Evolutionary conservation across 1,140 invertebrate genomes (phyloP).

Genomic region (Leucophenga varia): DNA sequence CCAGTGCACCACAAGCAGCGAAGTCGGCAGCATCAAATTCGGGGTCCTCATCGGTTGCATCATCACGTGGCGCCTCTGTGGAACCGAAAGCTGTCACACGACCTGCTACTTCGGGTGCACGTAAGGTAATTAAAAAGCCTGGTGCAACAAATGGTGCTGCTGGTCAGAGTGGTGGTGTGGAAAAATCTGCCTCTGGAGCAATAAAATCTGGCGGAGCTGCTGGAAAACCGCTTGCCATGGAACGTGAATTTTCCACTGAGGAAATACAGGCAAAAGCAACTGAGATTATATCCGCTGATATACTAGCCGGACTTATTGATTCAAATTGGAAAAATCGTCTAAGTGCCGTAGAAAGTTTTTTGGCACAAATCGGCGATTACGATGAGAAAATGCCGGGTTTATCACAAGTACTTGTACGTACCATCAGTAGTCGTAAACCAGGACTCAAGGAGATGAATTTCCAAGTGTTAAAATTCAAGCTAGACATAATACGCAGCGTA

Average conservation of each 20-base stretch:
- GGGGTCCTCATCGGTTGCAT: slow-evolving; percentile 46
- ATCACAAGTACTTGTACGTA: slow-evolving; percentile 74
- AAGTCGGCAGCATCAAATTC: slow-evolving; percentile 54
- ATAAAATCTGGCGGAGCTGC: slow-evolving; percentile 48
- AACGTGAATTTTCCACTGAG: slow-evolving; percentile 65
- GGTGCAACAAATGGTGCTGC: slow-evolving; percentile 22
- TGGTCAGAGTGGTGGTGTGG: background rate
- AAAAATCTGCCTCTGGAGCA: slow-evolving; percentile 25
- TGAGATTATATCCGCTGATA: slow-evolving; percentile 64
- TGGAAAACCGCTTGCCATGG: slow-evolving; percentile 54
- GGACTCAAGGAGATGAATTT: slow-evolving; percentile 90
- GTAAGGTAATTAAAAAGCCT: slow-evolving; percentile 35
- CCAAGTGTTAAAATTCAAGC: slow-evolving; percentile 82
- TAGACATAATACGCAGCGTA: slow-evolving; percentile 77
- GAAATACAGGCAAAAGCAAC: slow-evolving; percentile 71
- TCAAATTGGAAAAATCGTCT: slow-evolving; percentile 85
- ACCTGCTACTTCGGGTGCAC: slow-evolving; percentile 58
- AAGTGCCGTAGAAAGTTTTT: slow-evolving; percentile 73
- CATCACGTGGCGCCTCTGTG: slow-evolving; percentile 59
- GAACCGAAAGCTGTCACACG: slow-evolving; percentile 62
- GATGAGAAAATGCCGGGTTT: slow-evolving; percentile 65
- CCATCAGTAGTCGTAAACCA: slow-evolving; percentile 81
- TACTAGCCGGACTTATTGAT: slow-evolving; percentile 71
- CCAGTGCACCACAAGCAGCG: slow-evolving; percentile 56
- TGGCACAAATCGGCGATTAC: slow-evolving; percentile 64